Conservation (phyloP, 2,797 vertebrate species). For the Zonotrichia albicollis region DNA sequence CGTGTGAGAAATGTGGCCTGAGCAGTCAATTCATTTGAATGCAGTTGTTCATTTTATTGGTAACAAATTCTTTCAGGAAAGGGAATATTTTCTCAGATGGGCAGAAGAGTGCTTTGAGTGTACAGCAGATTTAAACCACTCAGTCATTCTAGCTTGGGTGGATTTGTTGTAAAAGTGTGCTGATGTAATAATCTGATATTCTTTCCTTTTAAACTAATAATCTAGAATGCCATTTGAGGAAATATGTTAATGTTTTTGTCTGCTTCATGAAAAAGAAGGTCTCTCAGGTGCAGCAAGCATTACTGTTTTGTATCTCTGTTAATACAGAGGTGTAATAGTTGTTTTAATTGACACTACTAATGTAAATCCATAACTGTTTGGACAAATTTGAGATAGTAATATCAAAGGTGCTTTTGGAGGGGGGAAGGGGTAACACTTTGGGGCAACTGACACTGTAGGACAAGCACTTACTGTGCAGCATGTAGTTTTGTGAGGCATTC, state of each 20-base stretch:
- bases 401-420: neutral
- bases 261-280: neutral
- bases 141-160: neutral
- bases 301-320: neutral
- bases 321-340: neutral
- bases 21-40: neutral
- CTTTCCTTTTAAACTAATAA: neutral
- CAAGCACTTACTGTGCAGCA: neutral
- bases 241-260: neutral
- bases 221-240: neutral
- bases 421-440: neutral
- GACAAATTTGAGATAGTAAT: neutral
- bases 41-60: neutral
- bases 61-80: neutral
- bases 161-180: neutral
- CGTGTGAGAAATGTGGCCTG: neutral
- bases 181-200: neutral
- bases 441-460: neutral
- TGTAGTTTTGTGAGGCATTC: neutral
- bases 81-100: neutral
- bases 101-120: neutral
- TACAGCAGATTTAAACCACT: neutral
- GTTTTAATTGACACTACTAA: neutral
- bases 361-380: neutral
- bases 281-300: neutral